A percentile compares a stretch with the other conserved stretches of the same genome.
These are phyloP conservation scores for Drosophila oshimai DNA, from an alignment of 1,140 invertebrate species.

Conservation along the genomic window DNA sequence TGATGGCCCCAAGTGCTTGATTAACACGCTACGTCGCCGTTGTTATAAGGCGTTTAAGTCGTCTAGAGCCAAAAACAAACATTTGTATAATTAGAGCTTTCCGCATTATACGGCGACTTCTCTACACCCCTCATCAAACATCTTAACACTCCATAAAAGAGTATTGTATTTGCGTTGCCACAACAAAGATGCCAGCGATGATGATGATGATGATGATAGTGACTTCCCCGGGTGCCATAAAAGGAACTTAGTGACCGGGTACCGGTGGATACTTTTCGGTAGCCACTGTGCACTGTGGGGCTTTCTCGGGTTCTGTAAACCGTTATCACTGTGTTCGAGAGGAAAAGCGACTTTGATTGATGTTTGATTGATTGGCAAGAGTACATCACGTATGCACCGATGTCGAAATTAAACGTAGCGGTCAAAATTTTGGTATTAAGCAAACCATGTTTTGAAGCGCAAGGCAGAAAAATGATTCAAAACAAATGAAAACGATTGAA, in stretches of 20 bases:
- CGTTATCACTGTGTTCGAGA: neutral
- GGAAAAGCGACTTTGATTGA: constrained; percentile 30
- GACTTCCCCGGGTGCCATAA: neutral
- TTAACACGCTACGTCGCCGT: constrained; percentile 10
- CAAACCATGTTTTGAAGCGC: neutral
- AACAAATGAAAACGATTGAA: neutral
- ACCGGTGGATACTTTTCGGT: neutral
- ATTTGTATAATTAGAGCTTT: constrained; percentile 42
- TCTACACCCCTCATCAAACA: neutral
- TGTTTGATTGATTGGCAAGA: constrained; percentile 19
- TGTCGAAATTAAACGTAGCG: neutral
- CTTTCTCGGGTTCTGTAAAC: neutral
- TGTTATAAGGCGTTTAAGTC: constrained; percentile 4
- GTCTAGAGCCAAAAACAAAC: constrained; percentile 40
- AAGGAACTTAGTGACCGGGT: no score
- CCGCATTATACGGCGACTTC: constrained; percentile 14
- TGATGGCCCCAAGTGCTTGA: constrained; percentile 11
- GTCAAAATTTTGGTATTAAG: neutral
- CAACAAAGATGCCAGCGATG: neutral
- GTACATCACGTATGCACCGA: constrained; percentile 27
- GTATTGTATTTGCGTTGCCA: neutral
- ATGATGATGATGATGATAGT: no score
- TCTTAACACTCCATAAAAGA: constrained; percentile 17
- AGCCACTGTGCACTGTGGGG: constrained; percentile 1
- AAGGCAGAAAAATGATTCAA: neutral